These are phyloP conservation scores for Heliocidaris erythrogramma DNA, from an alignment of 35 echinoderm and acorn worm genomes.

Conservation along the genomic window DNA sequence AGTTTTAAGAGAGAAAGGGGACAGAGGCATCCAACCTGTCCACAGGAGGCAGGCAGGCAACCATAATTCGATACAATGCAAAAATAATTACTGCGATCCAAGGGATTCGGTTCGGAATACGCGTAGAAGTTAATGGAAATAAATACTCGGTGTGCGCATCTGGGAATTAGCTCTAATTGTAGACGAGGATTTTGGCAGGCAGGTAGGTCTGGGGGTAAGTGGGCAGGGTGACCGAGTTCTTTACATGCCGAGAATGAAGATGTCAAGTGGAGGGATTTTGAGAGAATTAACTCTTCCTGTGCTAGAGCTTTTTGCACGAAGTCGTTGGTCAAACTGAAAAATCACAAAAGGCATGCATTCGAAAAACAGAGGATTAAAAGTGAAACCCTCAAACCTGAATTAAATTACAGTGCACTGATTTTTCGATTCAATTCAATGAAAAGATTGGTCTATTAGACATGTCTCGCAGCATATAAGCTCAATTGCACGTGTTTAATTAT, in stretches of 20 bases:
- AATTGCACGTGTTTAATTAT: no score
- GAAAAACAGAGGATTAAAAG: no score
- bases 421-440: no score
- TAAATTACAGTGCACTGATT: no score
- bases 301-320: not conserved
- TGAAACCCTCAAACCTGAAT: no score
- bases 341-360: not conserved
- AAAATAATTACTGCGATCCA: constrained; percentile 20
- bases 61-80: constrained; percentile 9
- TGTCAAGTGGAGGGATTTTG: not conserved
- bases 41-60: not conserved
- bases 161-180: constrained; percentile 23
- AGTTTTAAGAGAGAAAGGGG: not conserved
- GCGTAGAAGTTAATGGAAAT: not conserved
- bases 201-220: not conserved
- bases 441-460: no score
- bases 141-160: constrained; percentile 21
- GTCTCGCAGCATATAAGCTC: no score
- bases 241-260: not conserved
- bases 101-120: not conserved
- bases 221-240: not conserved
- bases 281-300: not conserved
- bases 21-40: not conserved
- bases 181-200: not conserved
- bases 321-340: not conserved